Base-by-base conservation (phyloP, 2,888 invertebrate genomes). In the Caenorhabditis auriculariae region DNA sequence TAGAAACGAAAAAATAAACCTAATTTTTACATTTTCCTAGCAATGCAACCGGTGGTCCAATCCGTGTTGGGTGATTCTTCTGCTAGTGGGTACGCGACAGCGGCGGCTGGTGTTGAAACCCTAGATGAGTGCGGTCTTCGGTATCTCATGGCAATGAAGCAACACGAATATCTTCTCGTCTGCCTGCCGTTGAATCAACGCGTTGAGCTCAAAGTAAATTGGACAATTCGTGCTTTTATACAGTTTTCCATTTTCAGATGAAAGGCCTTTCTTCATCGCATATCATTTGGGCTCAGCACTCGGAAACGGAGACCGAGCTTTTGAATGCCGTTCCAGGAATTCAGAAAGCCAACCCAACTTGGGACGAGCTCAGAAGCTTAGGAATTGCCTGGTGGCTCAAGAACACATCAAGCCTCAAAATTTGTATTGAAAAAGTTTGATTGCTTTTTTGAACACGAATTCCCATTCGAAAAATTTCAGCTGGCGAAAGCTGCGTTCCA, bases 251-350 rank as follows among this genome's bases (percentile, higher is more conserved):
- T 45, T 37, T 48, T 23, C 45, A 64, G 65, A 59, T 63, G 32
- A 46, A 39, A 27, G 73, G 73, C 2, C 56, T 74, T 53, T 75
- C 73, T n/a, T 81, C 83, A 5, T 82, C 93, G 74, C 92, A 94
- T 83, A 87, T 96, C 21, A 94, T 94, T 3, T 99, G 98, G 98
- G 98, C 96, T 0, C 96, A 92, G 84, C 98, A 99, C 83, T 96
- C 96, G 0, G 96, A 98, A 84, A 91, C 93, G 21, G 93, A 94
- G 82, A 94, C 94, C 76, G 96, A 98, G 82, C 85, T 98, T 53
- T 84, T 98, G 15, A 89, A 89, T 56, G 85, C 93, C 68, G 70
- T 85, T 27, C 95, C 96, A 0, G 83, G 83, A 51, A 80, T 84
- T 75, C 83, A 84, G 55, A 83, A 82, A 64, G 83, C 82, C 15